These are phyloP conservation scores for Bubalus kerabau DNA, from an alignment of 2,113 vertebrate species.

Conservation along the genomic window DNA sequence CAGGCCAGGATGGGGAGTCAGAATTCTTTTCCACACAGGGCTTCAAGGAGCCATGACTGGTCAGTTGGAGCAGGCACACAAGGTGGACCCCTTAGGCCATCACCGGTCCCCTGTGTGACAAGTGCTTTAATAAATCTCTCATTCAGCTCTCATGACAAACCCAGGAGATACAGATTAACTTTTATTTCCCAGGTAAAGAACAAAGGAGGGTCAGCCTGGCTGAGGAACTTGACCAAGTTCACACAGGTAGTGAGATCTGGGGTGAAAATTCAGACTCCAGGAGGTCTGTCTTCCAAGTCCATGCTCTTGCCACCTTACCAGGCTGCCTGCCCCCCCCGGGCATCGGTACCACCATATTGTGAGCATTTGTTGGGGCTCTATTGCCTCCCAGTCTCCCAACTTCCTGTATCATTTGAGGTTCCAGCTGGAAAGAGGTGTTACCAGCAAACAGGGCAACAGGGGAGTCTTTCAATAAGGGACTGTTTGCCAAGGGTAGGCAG, in stretches of 20 bases:
- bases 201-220: neutral
- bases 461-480: neutral
- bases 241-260: neutral
- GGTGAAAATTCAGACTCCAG: neutral
- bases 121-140: neutral
- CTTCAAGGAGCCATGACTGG: neutral
- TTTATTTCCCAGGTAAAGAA: conserved; percentile 13
- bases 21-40: neutral
- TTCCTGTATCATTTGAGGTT: neutral
- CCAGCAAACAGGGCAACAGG: neutral
- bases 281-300: neutral
- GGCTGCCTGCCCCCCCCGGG: neutral
- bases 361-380: neutral
- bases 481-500: neutral
- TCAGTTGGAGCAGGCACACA: neutral
- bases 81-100: neutral
- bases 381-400: neutral
- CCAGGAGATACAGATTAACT: neutral
- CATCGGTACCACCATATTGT: neutral
- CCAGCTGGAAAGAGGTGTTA: neutral
- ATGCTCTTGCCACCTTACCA: neutral
- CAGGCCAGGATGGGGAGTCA: neutral
- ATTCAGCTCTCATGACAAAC: neutral
- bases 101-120: neutral
- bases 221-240: neutral